phyloP scores from a whole-genome alignment of 2,797 vertebrate genomes.

The Gambusia yucatana region DNA sequence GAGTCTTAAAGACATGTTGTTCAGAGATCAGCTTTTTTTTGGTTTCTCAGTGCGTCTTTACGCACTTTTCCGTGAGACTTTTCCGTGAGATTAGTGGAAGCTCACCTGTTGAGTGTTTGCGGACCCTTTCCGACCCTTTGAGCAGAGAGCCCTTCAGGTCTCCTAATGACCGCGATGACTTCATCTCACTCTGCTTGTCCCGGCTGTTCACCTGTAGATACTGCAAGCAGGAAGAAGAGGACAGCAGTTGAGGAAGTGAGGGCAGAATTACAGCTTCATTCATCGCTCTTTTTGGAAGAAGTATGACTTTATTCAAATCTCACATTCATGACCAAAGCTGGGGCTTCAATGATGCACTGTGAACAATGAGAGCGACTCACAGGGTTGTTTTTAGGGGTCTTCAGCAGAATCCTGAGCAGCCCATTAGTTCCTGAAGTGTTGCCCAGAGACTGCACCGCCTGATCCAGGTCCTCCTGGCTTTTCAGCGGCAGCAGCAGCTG shows the following conservation, averaged over 20 bases:
- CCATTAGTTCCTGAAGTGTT: conserved; percentile 84
- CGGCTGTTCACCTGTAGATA: conserved; percentile 88
- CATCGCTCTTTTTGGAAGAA: not conserved
- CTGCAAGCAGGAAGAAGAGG: conserved; percentile 56
- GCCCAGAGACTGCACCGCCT: conserved; percentile 83
- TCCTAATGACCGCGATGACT: conserved; percentile 90
- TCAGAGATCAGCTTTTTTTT: not conserved
- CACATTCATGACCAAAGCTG: not conserved
- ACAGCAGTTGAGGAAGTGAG: conserved; percentile 25
- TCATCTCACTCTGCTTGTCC: conserved; percentile 92
- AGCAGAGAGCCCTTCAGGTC: conserved; percentile 91
- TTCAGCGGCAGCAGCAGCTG: conserved; percentile 88
- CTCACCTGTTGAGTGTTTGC: conserved; percentile 92
- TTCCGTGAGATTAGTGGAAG: not conserved
- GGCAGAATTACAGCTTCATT: conserved; percentile 43
- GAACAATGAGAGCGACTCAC: conserved; percentile 71
- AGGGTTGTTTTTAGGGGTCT: conserved; percentile 88
- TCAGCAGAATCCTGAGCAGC: conserved; percentile 87
- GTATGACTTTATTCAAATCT: not conserved
- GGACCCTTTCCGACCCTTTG: conserved; percentile 87
- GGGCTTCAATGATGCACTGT: conserved; percentile 1
- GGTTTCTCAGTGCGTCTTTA: not conserved
- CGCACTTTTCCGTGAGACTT: not conserved
- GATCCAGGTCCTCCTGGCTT: conserved; percentile 92
- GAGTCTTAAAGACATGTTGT: not conserved